phyloP scores from a whole-genome alignment of 1,140 invertebrate species.

The Drosophila willistoni region DNA sequence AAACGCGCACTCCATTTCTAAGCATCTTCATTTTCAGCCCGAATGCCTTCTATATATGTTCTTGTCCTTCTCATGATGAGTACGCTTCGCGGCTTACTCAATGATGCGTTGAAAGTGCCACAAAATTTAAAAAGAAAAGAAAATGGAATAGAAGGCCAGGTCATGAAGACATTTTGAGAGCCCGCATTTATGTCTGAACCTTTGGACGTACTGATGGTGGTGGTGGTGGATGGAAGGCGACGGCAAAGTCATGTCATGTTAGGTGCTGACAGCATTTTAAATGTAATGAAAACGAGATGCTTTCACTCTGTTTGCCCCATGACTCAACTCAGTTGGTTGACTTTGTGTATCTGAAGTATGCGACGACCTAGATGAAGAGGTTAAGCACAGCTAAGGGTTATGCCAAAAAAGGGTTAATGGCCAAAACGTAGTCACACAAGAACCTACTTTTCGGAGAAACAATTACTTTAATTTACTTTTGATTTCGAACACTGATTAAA shows the following conservation, averaged over 20 bases:
- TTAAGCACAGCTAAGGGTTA: not conserved
- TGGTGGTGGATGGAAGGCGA: not conserved
- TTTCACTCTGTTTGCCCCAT: slow-evolving; percentile 49
- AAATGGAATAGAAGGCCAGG: slow-evolving; percentile 37
- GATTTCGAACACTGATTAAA: no score
- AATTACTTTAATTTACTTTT: no score
- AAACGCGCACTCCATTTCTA: slow-evolving; percentile 62
- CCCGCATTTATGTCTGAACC: slow-evolving; percentile 1
- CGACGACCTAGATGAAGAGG: not conserved
- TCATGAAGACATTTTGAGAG: slow-evolving; percentile 67
- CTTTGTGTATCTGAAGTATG: slow-evolving; percentile 2
- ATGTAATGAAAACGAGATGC: slow-evolving; percentile 80
- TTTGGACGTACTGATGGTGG: not conserved
- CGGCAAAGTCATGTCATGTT: slow-evolving; percentile 44
- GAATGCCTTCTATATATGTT: slow-evolving; percentile 21
- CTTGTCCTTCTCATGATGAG: slow-evolving; percentile 57
- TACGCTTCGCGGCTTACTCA: slow-evolving; percentile 75
- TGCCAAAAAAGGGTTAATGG: no score
- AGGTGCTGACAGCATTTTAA: slow-evolving; percentile 80
- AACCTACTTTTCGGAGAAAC: no score
- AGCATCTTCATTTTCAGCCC: slow-evolving; percentile 73
- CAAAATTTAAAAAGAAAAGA: slow-evolving; percentile 48
- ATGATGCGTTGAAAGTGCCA: slow-evolving; percentile 81
- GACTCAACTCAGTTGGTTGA: not conserved
- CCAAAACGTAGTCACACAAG: not conserved